Evolutionary conservation across 2,888 invertebrate species (phyloP).

Genomic region (Callyntrura sp.): DNA sequence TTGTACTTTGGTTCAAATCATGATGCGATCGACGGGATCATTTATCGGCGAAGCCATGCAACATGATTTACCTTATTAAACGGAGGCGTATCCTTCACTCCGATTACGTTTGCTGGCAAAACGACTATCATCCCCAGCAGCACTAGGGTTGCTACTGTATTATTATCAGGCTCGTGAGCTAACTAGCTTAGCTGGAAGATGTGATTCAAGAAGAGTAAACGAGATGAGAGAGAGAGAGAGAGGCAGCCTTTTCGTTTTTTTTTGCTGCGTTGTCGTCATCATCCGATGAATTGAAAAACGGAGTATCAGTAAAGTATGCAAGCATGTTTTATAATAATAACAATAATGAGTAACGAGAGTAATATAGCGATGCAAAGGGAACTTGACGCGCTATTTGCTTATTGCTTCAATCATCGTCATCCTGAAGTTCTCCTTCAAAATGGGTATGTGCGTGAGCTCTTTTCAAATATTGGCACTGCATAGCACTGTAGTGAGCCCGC

Average conservation of each 20-base stretch:
- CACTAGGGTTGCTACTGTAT: background rate
- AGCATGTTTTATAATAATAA: constrained; percentile 3
- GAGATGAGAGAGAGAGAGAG: too few relatives aligned
- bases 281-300: background rate
- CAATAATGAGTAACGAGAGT: background rate
- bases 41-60: constrained; percentile 73
- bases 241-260: constrained; percentile 16
- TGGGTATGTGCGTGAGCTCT: constrained; percentile 24
- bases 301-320: constrained; percentile 15
- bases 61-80: constrained; percentile 76
- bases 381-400: constrained; percentile 17
- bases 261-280: background rate
- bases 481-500: background rate
- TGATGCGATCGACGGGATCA: constrained; percentile 70
- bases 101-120: constrained; percentile 31
- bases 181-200: background rate
- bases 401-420: background rate
- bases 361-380: background rate
- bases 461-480: constrained; percentile 59
- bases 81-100: constrained; percentile 69
- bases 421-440: background rate
- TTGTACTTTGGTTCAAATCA: constrained; percentile 54
- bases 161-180: background rate
- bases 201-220: too few relatives aligned
- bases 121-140: background rate